phyloP scores from a whole-genome alignment of 2,113 vertebrate genomes.

The Herpetotheres cachinnans region DNA sequence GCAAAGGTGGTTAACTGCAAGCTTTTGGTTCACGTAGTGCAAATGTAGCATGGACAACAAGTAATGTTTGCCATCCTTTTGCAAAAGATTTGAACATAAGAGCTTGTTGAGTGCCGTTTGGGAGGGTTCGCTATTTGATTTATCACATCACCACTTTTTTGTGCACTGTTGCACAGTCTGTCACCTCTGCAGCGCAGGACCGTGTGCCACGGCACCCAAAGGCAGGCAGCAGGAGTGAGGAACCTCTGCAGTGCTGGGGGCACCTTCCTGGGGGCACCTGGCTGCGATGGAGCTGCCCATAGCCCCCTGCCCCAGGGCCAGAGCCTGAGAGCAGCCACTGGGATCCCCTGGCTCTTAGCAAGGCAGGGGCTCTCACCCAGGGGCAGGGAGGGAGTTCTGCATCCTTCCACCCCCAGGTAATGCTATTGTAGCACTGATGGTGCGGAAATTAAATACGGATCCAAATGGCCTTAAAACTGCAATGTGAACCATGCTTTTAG shows the following conservation, averaged over 20 bases:
- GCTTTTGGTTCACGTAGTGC: not conserved
- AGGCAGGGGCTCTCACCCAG: rapidly evolving
- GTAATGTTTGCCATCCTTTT: not conserved
- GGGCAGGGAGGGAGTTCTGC: not conserved
- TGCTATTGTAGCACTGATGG: rapidly evolving
- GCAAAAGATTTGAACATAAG: not conserved
- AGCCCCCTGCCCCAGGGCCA: rapidly evolving
- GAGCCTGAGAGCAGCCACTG: rapidly evolving
- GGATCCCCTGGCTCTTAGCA: not conserved
- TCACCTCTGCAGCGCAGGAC: not conserved
- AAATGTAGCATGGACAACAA: not conserved
- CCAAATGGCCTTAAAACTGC: not conserved
- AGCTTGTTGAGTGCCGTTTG: not conserved
- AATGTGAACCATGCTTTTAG: not conserved
- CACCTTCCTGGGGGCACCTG: not conserved
- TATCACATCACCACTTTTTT: not conserved
- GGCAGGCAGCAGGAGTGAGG: not conserved
- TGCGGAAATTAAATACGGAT: rapidly evolving
- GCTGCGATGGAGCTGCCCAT: rapidly evolving
- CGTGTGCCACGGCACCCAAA: rapidly evolving
- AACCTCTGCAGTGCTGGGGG: not conserved
- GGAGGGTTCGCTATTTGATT: not conserved
- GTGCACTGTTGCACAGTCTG: not conserved
- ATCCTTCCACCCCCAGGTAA: rapidly evolving
- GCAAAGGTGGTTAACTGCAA: not conserved